These are phyloP conservation scores for Ptiloglossa arizonensis DNA, from an alignment of 1,140 invertebrate species.

Conservation along the genomic window DNA sequence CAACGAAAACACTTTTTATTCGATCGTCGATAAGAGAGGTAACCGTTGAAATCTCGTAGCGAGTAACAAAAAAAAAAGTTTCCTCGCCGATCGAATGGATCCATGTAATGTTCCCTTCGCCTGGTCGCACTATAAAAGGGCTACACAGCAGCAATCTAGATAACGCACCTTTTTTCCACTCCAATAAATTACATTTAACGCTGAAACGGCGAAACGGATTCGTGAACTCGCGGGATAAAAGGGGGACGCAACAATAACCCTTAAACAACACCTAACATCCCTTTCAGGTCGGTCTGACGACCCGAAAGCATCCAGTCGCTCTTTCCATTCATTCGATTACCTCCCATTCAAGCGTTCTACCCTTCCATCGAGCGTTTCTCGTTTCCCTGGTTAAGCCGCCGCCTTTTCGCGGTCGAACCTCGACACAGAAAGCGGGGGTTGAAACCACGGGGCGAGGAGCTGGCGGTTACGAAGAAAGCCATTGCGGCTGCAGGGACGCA, in stretches of 20 bases:
- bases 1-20: too few relatives aligned
- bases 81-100: too few relatives aligned
- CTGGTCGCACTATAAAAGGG: background rate
- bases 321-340: conserved; percentile 47
- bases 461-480: too few relatives aligned
- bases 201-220: background rate
- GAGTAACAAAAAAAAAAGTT: too few relatives aligned
- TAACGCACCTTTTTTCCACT: conserved; percentile 27
- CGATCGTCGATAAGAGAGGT: too few relatives aligned
- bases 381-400: conserved; percentile 7
- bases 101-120: background rate
- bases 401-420: conserved; percentile 7
- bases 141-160: background rate
- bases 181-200: conserved; percentile 39
- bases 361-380: background rate
- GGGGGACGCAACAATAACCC: conserved; percentile 37
- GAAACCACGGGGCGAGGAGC: background rate
- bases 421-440: background rate
- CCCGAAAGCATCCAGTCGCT: conserved; percentile 22
- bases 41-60: too few relatives aligned
- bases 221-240: conserved; percentile 19
- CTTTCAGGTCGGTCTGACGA: conserved; percentile 28
- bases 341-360: conserved; percentile 15
- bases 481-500: background rate
- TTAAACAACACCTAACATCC: conserved; percentile 47